Base-by-base conservation (phyloP, 2,888 invertebrate genomes). In the Plemyria rubiginata region DNA sequence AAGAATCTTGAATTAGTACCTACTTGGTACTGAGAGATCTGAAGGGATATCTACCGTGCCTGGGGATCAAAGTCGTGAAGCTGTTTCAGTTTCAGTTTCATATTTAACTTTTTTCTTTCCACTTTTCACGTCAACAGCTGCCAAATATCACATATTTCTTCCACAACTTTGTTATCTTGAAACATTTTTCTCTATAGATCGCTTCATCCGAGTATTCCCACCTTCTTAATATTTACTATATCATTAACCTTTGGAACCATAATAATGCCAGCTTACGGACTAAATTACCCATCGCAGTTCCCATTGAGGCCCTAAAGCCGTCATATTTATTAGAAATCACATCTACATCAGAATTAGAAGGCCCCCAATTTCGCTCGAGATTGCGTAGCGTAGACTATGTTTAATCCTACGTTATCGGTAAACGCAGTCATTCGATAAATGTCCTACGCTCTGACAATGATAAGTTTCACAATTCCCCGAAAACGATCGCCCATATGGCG, bases 331-430 rank as follows among this genome's bases (percentile, higher is more conserved):
- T 70, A 64, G 63, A 62, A 72, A 73, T 74, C 66, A 72, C 71
- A 70, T 70, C 63, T 70, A 70, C 67, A 66, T 71, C 70, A 70
- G 68, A 67, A 70, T 68, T 68, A 70, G 70, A 71, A 75, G 77
- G 72, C 72, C 77, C 78, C 75, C 77, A 74, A 81, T 81, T 81
- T 80, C 62, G 77, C 73, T 78, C 69, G 76, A 80, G 79, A 84
- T 84, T 81, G 77, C 76, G 76, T 75, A 75, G 77, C 76, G 76
- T 74, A 75, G 74, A 77, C 77, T 76, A 75, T 75, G 81, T 80
- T 80, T 83, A 85, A 84, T 84, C 82, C 83, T 74, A 73, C 78
- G 80, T 83, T 86, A 86, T 86, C 85, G 76, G 75, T 78, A 80
- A 75, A 79, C 80, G 75, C 81, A 82, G 79, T 81, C 81, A 76